Conservation (phyloP, 2,113 vertebrate genomes). For the Pitta sordida region DNA sequence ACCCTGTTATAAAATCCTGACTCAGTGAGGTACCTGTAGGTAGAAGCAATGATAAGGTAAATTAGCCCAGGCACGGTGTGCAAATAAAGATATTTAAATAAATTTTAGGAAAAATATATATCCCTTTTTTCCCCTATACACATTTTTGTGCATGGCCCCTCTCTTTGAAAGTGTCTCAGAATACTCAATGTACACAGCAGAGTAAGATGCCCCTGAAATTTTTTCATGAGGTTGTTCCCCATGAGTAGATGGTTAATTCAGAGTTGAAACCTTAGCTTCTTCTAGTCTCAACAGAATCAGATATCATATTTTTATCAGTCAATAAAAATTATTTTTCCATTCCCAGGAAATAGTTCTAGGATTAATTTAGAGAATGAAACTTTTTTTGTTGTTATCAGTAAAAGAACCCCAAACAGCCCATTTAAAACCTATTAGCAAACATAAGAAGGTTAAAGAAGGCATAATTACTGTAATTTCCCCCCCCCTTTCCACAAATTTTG, state of each 20-base stretch:
- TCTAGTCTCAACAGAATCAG: neutral
- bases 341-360: neutral
- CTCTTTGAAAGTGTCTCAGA: neutral
- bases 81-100: neutral
- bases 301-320: neutral
- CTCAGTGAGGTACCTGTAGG: neutral
- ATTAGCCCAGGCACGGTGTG: neutral
- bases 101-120: neutral
- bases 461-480: neutral
- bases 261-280: neutral
- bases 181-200: neutral
- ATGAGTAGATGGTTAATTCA: neutral
- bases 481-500: neutral
- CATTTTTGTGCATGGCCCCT: neutral
- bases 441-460: neutral
- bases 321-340: neutral
- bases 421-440: constrained; percentile 12
- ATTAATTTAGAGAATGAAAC: neutral
- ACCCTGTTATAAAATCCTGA: neutral
- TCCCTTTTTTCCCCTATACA: rapidly evolving
- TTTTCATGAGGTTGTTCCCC: constrained; percentile 15
- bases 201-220: neutral
- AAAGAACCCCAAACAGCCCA: neutral
- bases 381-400: neutral
- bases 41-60: neutral